Evolutionary conservation across 1,140 invertebrate genomes (phyloP), one percentile per base, ranked within the genome.

Genomic region (Anoplophora glabripennis): DNA sequence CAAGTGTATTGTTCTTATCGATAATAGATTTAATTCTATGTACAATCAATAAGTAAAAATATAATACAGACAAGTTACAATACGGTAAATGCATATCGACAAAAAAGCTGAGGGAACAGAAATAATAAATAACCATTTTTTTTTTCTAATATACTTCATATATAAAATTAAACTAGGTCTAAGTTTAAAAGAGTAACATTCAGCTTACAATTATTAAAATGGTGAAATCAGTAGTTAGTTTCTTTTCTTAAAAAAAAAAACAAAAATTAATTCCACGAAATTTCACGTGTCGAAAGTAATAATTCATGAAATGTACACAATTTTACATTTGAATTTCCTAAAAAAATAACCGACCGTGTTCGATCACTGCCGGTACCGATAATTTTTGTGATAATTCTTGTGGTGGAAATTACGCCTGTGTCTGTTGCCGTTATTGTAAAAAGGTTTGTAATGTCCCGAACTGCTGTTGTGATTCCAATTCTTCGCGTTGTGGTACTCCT

Each of bases 401-500:
- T 71, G 70, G 44, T 73, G 70, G 41, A 72, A 75, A 53, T 66
- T 67, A 41, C 68, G 65, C 33, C 71, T 61, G 58, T 73, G 71
- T n/a, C 66, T 52, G 44, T 66, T 66, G 5, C 59, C 54, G 34
- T 41, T 38, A 52, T 65, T 68, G 53, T 71, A 73, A 56, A 70
- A 70, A 21, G 57, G 57, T 45, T 63, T 68, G 53, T 74, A 64
- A 41, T 64, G 38, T 4, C 45, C 47, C 15, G 47, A 41, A 36
- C 65, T 56, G 18, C 53, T 68, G 14, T 48, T 55, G 35, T 66
- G 63, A 36, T 41, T 58, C 70, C 71, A 71, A 34, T 72, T 71
- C 52, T 73, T 74, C 47, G 68, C 58, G 57, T 70, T 75, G 51
- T 75, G 73, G 57, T 67, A 73, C 49, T 73, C 73, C 73, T 75